phyloP scores from a whole-genome alignment of 2,888 invertebrate genomes.

The Philonicus albiceps region DNA sequence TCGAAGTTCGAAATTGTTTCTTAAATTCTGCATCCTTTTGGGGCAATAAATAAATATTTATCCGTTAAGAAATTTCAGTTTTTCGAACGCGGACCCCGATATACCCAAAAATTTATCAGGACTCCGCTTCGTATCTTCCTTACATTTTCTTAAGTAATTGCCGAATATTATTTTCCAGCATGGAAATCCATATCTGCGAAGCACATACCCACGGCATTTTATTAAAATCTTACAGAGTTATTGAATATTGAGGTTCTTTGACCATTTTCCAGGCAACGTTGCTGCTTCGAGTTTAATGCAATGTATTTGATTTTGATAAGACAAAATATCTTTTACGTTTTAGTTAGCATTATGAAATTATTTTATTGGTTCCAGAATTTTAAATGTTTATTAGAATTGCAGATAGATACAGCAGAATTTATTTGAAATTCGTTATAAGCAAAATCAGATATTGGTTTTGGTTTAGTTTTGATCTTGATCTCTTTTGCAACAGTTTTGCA shows the following conservation, averaged over 20 bases:
- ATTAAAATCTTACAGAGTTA: constrained; percentile 18
- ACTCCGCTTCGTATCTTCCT: neutral
- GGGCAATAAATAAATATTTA: constrained; percentile 49
- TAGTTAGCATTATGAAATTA: neutral
- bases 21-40: constrained; percentile 45
- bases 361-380: neutral
- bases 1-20: constrained; percentile 42
- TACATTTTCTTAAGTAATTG: constrained; percentile 26
- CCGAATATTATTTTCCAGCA: neutral
- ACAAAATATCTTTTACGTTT: neutral
- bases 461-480: too few relatives aligned
- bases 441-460: too few relatives aligned
- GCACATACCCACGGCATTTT: neutral
- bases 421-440: too few relatives aligned
- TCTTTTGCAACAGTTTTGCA: too few relatives aligned
- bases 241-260: neutral
- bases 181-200: neutral
- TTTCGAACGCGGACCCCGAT: neutral
- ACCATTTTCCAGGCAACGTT: neutral
- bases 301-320: neutral
- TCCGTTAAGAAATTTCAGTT: constrained; percentile 42
- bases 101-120: constrained; percentile 38
- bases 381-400: neutral
- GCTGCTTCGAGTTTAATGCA: neutral
- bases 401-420: neutral